Conservation (phyloP, 2,113 vertebrate species). For the Chiloscyllium plagiosum region DNA sequence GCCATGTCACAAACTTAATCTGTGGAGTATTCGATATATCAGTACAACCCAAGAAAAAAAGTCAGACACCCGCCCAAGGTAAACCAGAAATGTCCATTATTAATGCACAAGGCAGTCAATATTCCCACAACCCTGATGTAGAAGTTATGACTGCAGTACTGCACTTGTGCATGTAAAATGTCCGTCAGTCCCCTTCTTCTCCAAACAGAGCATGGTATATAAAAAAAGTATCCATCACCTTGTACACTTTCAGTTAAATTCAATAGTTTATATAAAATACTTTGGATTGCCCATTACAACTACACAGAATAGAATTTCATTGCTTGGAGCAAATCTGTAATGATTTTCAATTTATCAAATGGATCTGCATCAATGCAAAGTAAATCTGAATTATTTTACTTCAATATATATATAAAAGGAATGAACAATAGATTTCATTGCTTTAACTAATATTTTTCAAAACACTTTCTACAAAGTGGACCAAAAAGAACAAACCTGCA, state of each 20-base stretch:
- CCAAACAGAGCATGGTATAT: too few relatives aligned
- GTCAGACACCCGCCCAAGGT: neutral
- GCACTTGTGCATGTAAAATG: neutral
- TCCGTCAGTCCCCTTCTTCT: neutral
- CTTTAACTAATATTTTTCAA: neutral
- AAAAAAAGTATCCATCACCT: neutral
- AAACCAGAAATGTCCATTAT: neutral
- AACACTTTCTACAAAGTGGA: neutral
- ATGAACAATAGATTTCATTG: neutral
- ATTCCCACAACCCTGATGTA: neutral
- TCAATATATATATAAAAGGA: neutral
- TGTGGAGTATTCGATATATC: neutral
- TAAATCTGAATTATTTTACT: neutral
- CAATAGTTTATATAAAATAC: neutral
- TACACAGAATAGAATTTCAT: neutral
- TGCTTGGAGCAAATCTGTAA: neutral
- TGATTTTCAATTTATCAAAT: neutral
- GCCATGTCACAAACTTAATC: neutral
- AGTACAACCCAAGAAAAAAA: neutral
- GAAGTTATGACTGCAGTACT: neutral
- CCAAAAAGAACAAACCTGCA: neutral
- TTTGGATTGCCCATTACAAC: neutral
- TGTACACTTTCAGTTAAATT: neutral
- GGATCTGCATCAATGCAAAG: neutral
- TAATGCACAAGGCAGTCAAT: neutral